A percentile compares a stretch with the other conserved stretches of the same genome.
phyloP scores from a whole-genome alignment of 2,113 vertebrate species.

The Nerophis lumbriciformis region DNA sequence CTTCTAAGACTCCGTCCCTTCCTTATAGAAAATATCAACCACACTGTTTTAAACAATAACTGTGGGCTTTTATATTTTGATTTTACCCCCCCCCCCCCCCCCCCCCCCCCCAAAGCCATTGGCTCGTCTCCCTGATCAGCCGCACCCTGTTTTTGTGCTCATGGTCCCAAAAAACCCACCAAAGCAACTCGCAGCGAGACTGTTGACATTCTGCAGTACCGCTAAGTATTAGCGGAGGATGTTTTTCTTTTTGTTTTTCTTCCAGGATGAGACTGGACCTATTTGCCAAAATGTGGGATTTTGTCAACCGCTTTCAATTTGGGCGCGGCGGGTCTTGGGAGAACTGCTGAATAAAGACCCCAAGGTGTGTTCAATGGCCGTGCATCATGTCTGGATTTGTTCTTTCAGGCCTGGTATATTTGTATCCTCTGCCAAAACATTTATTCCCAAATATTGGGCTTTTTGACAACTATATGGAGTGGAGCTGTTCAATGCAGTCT shows the following conservation, averaged over 20 bases:
- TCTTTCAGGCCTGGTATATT: too few relatives aligned
- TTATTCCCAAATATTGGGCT: neutral
- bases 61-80: too few relatives aligned
- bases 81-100: too few relatives aligned
- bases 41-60: too few relatives aligned
- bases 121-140: too few relatives aligned
- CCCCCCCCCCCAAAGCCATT: too few relatives aligned
- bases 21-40: neutral
- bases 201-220: neutral
- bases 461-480: neutral
- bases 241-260: conserved; percentile 1
- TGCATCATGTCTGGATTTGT: neutral
- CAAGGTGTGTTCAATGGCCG: conserved; percentile 18
- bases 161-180: conserved; percentile 17
- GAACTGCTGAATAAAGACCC: conserved; percentile 58
- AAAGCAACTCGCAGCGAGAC: conserved; percentile 17
- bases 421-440: neutral
- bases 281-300: conserved; percentile 7
- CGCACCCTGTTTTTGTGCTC: neutral
- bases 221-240: neutral
- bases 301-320: conserved; percentile 14
- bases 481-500: too few relatives aligned
- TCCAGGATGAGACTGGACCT: neutral
- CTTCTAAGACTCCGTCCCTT: conserved; percentile 2
- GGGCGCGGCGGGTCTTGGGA: conserved; percentile 26